Evolutionary conservation across 2,888 invertebrate species (phyloP), one percentile per base, ranked within the genome.

Genomic region (Melinaea menophilus): DNA sequence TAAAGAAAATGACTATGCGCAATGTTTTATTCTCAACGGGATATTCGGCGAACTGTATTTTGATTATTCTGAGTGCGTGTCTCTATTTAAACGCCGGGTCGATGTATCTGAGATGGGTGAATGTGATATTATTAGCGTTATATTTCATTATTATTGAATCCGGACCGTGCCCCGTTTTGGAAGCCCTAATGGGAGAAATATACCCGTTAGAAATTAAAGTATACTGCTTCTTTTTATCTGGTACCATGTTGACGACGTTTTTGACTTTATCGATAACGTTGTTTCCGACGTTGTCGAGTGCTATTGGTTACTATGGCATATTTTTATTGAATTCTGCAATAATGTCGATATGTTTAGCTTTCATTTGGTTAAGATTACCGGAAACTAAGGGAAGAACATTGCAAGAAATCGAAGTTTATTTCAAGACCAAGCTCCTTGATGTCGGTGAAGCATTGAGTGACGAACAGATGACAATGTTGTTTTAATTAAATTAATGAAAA

Each of bases 361-460:
- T 70, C 37, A 61, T 76, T 7, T 75, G 75, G 74, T 7, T 70
- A 7, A 65, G 69, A 61, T 58, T 77, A 54, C 76, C 75, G 4
- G 76, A 76, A 62, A 77, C 76, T 0, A 77, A 66, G 46, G 63
- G 63, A 2, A 61, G 46, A 22, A 63, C 66, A 0, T 54, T 66
- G n/a, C 74, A 74, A 59, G 75, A 76, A 65, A 75, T 76, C 9
- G 76, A 76, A 58, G 46, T 75, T 33, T 72, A 67, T 57, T 72
- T 75, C 13, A 74, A 74, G 57, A 69, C 71, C 5, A 64, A 67
- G n/a, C 62, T 46, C 7, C 68, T 68, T 51, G 56, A 59, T 35
- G 46, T 65, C 33, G 56, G 60, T n/a, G 33, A 48, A 9, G 59
- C 31, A 2, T 35, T 63, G 2, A 54, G 48, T 51, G 33, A 56